Evolutionary conservation across 2,113 vertebrate species (phyloP).

Genomic region (Odobenus rosmarus): DNA sequence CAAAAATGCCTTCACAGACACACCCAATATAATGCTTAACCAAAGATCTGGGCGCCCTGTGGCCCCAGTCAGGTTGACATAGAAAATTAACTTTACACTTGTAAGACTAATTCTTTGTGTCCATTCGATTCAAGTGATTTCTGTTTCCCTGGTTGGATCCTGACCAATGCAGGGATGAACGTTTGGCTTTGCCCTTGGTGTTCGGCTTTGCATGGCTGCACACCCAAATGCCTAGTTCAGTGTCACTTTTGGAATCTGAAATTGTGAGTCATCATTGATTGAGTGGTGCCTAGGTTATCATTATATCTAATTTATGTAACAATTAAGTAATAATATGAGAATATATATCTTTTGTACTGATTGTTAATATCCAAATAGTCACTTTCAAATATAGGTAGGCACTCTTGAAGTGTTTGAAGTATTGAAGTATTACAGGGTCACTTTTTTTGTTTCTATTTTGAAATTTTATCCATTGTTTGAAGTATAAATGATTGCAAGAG

Average conservation of each 20-base stretch:
- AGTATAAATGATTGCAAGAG: slow-evolving; percentile 25
- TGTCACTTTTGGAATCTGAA: not conserved
- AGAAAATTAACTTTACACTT: not conserved
- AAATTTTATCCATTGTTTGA: slow-evolving; percentile 46
- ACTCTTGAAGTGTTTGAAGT: not conserved
- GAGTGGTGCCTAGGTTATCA: not conserved
- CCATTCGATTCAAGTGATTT: not conserved
- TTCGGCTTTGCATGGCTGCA: not conserved
- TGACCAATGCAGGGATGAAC: not conserved
- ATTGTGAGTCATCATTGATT: not conserved
- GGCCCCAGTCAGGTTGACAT: not conserved
- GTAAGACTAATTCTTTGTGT: not conserved
- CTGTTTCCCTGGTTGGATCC: not conserved
- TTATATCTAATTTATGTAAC: not conserved
- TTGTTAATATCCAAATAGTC: not conserved
- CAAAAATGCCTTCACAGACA: not conserved
- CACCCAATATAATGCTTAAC: no score
- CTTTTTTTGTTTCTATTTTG: not conserved
- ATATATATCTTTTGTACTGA: not conserved
- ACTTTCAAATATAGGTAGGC: not conserved
- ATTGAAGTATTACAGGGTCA: not conserved
- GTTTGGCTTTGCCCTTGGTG: not conserved
- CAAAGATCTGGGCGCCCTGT: not conserved
- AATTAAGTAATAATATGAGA: not conserved
- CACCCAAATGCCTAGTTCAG: not conserved